Evolutionary conservation across 1,140 invertebrate species (phyloP), one percentile per base, ranked within the genome.

Genomic region (Nephila pilipes): DNA sequence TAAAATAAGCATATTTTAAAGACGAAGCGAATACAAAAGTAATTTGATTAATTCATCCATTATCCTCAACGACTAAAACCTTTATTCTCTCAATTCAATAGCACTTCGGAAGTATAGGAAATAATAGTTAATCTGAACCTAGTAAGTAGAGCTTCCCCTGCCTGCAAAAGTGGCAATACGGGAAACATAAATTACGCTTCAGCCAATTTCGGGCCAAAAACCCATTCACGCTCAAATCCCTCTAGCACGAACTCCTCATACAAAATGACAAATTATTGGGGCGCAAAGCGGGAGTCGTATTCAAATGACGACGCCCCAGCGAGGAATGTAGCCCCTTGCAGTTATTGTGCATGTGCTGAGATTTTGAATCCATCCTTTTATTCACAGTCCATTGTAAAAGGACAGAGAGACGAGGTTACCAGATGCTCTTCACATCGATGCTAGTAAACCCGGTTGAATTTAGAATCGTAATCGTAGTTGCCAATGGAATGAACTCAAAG

Each of bases 331-430:
- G 22, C 32, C 32, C 79, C 4, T 29, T 16, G 38, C 80, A 55
- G 80, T 83, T 83, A 83, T 83, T 83, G 80, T 83, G 80, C 22
- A 46, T 54, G 80, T 55, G 80, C 38, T 16, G n/a, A 25, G 80
- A 83, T 83, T 83, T 83, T 83, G 80, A 83, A 83, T 54, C 80
- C 54, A 55, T 54, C 80, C 80, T 83, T 83, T 83, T 83, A 83
- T 83, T 20, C n/a, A 32, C 54, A 75, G 38, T 83, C 54, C 80
- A 83, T 83, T 83, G 80, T 83, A 55, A 83, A 46, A 83, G 80
- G 25, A 29, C 38, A 25, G 2, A 20, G n/a, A 20, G 32, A 29
- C 69, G 80, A 83, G 38, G 54, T 55, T 55, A 22, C 80, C 80
- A 83, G 80, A n/a, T 83, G 79, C 79, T 46, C 79, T 80, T 80